phyloP scores from a whole-genome alignment of 2,888 invertebrate species.

The Anticlea derivata region DNA sequence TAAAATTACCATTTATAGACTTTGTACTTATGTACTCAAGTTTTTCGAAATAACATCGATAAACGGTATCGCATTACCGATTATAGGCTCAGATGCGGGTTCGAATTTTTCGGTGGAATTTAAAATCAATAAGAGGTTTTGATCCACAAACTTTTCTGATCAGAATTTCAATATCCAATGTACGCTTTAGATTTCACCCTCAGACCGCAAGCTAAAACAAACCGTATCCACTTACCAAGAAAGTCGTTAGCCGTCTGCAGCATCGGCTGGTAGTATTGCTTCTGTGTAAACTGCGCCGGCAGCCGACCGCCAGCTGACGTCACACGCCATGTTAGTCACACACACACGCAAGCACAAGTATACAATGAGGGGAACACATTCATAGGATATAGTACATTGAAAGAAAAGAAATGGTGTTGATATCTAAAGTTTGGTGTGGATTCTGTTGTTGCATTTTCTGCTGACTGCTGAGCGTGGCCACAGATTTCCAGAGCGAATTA shows the following conservation, averaged over 20 bases:
- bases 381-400: conserved; percentile 1
- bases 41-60: no score
- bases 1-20: no score
- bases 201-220: conserved; percentile 12
- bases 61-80: no score
- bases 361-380: conserved; percentile 11
- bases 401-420: background rate
- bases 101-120: no score
- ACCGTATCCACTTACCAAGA: conserved; percentile 57
- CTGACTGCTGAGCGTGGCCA: no score
- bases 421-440: no score
- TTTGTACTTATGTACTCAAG: no score
- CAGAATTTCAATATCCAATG: background rate
- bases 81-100: no score
- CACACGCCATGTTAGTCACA: conserved; percentile 58
- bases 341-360: conserved; percentile 34
- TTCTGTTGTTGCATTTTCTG: no score
- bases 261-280: conserved; percentile 76
- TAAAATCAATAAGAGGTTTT: no score
- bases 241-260: conserved; percentile 69
- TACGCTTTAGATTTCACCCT: background rate
- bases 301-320: conserved; percentile 53
- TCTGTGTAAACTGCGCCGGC: conserved; percentile 57
- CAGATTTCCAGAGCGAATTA: no score
- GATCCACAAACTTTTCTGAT: no score